These are phyloP conservation scores for Theodoxus fluviatilis DNA, from an alignment of 2,888 invertebrate species.

Conservation along the genomic window DNA sequence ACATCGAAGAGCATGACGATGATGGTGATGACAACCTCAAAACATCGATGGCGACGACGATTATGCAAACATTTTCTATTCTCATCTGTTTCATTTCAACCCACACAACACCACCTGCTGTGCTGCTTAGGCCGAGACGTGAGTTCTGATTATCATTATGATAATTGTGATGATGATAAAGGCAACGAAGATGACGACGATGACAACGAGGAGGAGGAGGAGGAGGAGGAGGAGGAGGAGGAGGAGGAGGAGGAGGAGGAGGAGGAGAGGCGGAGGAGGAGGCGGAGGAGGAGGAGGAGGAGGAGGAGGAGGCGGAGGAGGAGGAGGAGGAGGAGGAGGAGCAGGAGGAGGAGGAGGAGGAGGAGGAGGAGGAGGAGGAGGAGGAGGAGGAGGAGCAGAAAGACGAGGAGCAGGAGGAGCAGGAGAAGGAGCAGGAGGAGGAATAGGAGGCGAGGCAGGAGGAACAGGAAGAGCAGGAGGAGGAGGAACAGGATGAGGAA, in stretches of 20 bases:
- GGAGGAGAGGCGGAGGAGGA: neutral
- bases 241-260: neutral
- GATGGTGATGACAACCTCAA: no score
- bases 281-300: neutral
- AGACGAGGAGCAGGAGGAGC: neutral
- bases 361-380: conserved; percentile 4
- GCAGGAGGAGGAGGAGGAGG: neutral
- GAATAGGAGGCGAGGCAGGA: neutral
- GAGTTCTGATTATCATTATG: neutral
- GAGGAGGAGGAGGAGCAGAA: neutral
- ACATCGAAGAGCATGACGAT: no score
- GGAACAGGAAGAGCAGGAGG: neutral
- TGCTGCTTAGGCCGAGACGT: no score
- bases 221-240: neutral
- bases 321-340: neutral
- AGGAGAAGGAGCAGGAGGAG: neutral
- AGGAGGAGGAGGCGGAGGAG: no score
- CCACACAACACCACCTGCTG: no score
- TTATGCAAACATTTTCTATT: no score
- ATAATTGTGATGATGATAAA: neutral
- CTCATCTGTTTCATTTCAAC: no score
- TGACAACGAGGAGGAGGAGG: conserved; percentile 2
- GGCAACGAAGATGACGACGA: neutral
- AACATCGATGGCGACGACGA: no score
- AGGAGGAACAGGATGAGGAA: neutral